phyloP scores from a whole-genome alignment of 2,888 invertebrate genomes.

The Morinoia aosen region DNA sequence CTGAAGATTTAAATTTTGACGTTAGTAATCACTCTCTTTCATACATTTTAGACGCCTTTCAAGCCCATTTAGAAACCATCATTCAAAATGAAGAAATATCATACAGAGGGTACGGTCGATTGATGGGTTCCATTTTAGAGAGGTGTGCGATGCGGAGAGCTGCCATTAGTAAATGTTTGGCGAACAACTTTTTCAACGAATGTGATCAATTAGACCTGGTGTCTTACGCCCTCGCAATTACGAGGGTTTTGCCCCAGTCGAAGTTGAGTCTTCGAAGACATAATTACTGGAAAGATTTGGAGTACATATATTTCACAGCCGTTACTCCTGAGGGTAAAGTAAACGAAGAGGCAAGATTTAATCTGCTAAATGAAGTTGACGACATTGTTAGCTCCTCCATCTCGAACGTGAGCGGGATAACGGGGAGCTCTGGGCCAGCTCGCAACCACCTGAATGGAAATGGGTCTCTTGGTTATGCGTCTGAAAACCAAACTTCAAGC shows the following conservation, averaged over 20 bases:
- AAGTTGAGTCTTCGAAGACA: background rate
- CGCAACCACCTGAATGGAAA: background rate
- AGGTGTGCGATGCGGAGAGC: background rate
- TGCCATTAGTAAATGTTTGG: background rate
- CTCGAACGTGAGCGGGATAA: background rate
- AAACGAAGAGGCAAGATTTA: background rate
- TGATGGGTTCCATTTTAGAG: background rate
- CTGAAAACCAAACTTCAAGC: background rate
- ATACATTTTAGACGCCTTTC: background rate
- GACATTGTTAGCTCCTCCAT: background rate
- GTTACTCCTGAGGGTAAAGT: background rate
- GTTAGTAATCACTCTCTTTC: background rate
- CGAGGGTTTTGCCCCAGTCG: background rate
- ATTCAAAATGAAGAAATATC: background rate
- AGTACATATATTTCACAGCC: background rate
- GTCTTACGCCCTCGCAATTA: background rate
- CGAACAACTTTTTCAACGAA: background rate
- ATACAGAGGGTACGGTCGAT: background rate
- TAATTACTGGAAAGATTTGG: slow-evolving; percentile 9
- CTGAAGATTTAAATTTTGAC: background rate
- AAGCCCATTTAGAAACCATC: background rate
- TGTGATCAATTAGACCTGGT: background rate
- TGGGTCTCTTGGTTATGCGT: background rate
- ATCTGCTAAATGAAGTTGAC: background rate
- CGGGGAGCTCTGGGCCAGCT: background rate